phyloP scores from a whole-genome alignment of 2,888 invertebrate genomes.

The Baccha elongata region DNA sequence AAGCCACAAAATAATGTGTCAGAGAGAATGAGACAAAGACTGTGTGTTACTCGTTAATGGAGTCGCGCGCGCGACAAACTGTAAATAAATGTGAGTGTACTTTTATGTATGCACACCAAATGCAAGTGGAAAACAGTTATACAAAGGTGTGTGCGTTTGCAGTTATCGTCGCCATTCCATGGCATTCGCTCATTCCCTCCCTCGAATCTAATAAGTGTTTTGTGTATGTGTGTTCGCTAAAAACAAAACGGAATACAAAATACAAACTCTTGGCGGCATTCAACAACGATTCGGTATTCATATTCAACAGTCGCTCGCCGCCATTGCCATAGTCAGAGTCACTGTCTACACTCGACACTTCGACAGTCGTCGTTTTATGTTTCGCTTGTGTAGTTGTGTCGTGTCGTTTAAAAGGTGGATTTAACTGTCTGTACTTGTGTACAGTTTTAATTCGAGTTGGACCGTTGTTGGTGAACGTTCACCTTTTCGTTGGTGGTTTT shows the following conservation, averaged over 20 bases:
- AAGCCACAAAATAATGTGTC: conserved; percentile 15
- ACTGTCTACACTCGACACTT: conserved; percentile 19
- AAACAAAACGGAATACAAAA: background rate
- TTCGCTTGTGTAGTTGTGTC: conserved; percentile 23
- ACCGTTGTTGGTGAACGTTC: conserved; percentile 68
- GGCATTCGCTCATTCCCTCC: conserved; percentile 26
- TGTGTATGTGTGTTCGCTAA: conserved; percentile 21
- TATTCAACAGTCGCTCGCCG: conserved; percentile 1
- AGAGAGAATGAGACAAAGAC: background rate
- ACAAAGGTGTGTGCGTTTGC: conserved; percentile 55
- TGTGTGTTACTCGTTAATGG: conserved; percentile 16
- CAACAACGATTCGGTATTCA: conserved; percentile 63
- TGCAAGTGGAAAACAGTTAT: conserved; percentile 57
- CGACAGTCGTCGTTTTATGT: conserved; percentile 31
- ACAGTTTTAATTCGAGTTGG: conserved; percentile 59
- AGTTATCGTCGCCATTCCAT: conserved; percentile 38
- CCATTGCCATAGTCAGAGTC: conserved; percentile 11
- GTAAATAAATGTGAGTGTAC: conserved; percentile 62
- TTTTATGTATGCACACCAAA: conserved; percentile 24
- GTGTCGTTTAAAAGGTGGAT: conserved; percentile 25
- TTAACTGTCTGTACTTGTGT: conserved; percentile 33
- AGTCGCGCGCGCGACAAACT: conserved; percentile 69
- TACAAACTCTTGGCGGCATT: conserved; percentile 43
- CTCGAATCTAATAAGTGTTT: background rate
- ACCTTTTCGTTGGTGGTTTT: conserved; percentile 51